Base-by-base conservation (phyloP, 2,113 vertebrate species). In the Tinamus guttatus region DNA sequence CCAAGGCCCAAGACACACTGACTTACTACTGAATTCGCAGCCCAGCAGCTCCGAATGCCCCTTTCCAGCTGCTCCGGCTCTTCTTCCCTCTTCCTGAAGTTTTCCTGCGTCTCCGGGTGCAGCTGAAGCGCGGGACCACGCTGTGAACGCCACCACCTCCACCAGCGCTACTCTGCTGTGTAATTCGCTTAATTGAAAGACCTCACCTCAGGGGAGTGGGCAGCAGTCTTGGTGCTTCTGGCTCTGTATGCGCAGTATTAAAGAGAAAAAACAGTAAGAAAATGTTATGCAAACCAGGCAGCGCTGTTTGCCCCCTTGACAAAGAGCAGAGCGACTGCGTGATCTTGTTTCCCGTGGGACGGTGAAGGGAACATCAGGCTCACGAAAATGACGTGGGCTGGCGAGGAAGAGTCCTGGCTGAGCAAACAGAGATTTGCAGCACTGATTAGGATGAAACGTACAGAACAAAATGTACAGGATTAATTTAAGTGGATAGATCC, bases 111-210 rank as follows among this genome's bases (percentile, higher is more conserved):
- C 40, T 60, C 34, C 32, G 2, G 2, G 34, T 28, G 34, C 30
- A 40, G 9, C 3, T 20, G 2, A 5, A 43, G n/a, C 36, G n/a
- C 0, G 1, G 54, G 11, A 28, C 7, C 0, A 0, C 40, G 34
- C 0, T 0, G 32, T 24, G 68, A 64, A 51, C 12, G 14, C 8
- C 69, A 9, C 16, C 0, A 0, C 2, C 4, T 21, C 36, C 38
- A 10, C 1, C 1, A 1, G 3, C 0, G 1, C 3, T 36, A 16
- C 32, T 8, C 6, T 1, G 1, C 20, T n/a, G 7, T 49, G 59
- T 40, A 8, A 17, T 22, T 45, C 28, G 60, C 28, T 40, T 34
- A 11, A 12, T 0, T 19, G 69, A 86, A 86, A 77, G 38, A 5
- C 22, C 14, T 17, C 9, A 5, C 56, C 18, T 54, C 27, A 27